These are phyloP conservation scores for Apistogramma diplotaenia DNA, from an alignment of 2,113 vertebrate genomes.

Conservation along the genomic window DNA sequence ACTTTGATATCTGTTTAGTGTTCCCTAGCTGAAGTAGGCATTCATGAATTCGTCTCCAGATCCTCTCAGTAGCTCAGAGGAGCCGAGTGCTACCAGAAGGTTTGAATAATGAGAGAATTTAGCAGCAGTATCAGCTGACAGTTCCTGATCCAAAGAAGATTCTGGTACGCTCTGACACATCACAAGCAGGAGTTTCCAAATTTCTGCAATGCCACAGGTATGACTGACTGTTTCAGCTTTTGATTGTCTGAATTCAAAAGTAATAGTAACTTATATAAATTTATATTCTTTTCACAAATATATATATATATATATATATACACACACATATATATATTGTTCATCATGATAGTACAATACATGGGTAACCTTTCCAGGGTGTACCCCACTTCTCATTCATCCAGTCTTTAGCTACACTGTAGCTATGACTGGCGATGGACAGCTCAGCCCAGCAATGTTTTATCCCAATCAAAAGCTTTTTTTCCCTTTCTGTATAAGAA, in stretches of 20 bases:
- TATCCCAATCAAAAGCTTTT: no score
- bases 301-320: no score
- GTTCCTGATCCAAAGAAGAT: neutral
- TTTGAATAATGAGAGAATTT: neutral
- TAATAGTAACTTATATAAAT: neutral
- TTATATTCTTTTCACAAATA: no score
- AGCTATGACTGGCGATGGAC: no score
- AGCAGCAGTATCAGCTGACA: neutral
- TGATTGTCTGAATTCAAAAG: neutral
- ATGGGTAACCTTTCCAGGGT: no score
- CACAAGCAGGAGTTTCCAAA: neutral
- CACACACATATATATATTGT: no score
- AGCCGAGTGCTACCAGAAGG: neutral
- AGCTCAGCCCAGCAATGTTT: no score
- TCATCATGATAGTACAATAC: neutral
- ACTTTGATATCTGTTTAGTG: neutral
- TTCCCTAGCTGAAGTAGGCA: neutral
- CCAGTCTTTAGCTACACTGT: no score
- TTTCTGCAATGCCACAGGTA: neutral
- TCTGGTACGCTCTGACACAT: neutral
- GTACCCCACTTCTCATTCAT: no score
- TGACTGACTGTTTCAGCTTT: neutral
- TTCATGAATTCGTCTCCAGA: neutral
- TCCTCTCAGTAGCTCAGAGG: neutral
- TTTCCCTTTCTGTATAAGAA: no score